Percentiles rank a stretch among this genome's conserved stretches.
Evolutionary conservation across 1,140 invertebrate genomes (phyloP).

Genomic region (Diploscapter pachys): DNA sequence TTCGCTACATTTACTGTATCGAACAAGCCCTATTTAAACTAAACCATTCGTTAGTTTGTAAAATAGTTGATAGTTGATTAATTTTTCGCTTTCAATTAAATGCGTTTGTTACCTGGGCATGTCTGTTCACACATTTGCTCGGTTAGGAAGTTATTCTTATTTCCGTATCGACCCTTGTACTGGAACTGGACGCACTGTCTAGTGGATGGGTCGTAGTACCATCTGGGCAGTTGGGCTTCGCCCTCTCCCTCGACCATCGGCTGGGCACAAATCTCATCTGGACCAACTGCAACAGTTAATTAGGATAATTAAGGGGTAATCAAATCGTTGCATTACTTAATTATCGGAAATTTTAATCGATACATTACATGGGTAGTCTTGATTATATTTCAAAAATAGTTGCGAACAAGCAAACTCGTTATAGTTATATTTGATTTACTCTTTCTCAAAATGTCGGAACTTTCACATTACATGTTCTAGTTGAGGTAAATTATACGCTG

Average conservation of each 20-base stretch:
- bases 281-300: not conserved
- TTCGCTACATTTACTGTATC: no score
- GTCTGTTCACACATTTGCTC: slow-evolving; percentile 40
- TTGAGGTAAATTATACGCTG: no score
- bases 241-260: slow-evolving; percentile 43
- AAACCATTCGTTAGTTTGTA: no score
- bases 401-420: not conserved
- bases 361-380: not conserved
- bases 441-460: no score
- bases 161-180: slow-evolving; percentile 44
- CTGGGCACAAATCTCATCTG: slow-evolving; percentile 37
- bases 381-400: not conserved
- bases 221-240: slow-evolving; percentile 36
- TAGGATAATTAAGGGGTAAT: not conserved
- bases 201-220: slow-evolving; percentile 40
- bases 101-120: slow-evolving; percentile 37
- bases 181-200: slow-evolving; percentile 41
- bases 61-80: no score
- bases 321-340: not conserved
- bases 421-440: not conserved
- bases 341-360: not conserved
- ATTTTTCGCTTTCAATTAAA: not conserved
- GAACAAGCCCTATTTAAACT: no score
- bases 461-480: no score
- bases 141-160: slow-evolving; percentile 49